phyloP scores from a whole-genome alignment of 2,113 vertebrate genomes.

The Conger conger region DNA sequence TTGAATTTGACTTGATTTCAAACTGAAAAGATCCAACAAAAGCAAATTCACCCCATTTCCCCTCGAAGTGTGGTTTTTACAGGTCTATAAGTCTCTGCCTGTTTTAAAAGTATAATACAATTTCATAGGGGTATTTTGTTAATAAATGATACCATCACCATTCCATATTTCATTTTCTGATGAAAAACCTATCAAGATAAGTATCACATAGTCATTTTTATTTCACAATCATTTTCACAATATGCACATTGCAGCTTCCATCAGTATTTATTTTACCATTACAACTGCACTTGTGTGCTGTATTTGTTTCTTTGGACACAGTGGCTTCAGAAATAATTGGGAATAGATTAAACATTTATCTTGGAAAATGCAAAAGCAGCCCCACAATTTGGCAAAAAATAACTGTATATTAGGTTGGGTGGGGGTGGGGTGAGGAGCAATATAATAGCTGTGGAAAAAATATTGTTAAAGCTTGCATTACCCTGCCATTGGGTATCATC shows the following conservation, averaged over 20 bases:
- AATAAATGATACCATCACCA: neutral
- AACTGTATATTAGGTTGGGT: neutral
- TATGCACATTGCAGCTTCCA: neutral
- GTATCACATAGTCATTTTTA: neutral
- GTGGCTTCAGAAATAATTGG: neutral
- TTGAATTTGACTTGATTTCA: neutral
- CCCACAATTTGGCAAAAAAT: neutral
- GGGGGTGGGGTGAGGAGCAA: neutral
- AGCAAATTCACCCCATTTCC: neutral
- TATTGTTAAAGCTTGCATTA: neutral
- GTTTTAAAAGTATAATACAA: neutral
- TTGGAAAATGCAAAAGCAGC: neutral
- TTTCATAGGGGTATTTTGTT: neutral
- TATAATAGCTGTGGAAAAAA: neutral
- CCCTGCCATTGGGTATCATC: constrained; percentile 43
- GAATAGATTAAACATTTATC: neutral
- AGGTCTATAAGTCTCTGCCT: neutral
- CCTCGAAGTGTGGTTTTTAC: neutral
- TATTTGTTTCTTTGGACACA: neutral
- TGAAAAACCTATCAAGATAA: neutral
- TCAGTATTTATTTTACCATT: constrained; percentile 5
- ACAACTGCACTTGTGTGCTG: neutral
- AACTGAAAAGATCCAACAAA: neutral
- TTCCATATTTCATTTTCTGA: neutral
- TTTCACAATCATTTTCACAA: neutral